A percentile compares a stretch with the other conserved stretches of the same genome.
phyloP scores from a whole-genome alignment of 2,888 invertebrate genomes.

The Eilema griseolum region DNA sequence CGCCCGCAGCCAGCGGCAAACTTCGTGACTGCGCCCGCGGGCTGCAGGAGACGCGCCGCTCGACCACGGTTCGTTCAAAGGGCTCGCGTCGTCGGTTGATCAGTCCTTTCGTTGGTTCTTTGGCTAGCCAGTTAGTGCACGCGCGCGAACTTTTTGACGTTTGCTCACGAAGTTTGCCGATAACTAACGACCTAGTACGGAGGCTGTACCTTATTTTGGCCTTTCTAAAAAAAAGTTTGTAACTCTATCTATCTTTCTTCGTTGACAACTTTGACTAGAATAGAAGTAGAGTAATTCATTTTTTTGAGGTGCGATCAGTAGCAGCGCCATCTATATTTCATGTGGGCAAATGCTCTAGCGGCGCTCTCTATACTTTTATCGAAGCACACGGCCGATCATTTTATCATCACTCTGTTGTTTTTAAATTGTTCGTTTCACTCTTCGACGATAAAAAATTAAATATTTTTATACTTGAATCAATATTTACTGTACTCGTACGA shows the following conservation, averaged over 20 bases:
- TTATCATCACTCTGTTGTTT: neutral
- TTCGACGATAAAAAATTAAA: neutral
- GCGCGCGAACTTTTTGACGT: too few relatives aligned
- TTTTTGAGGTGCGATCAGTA: neutral
- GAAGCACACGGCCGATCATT: neutral
- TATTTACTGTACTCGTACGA: slow-evolving; percentile 5
- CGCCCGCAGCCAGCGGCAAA: too few relatives aligned
- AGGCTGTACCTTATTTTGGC: neutral
- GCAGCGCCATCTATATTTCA: neutral
- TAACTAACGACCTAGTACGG: neutral
- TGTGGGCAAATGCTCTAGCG: neutral
- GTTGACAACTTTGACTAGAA: neutral
- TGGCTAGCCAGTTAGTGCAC: too few relatives aligned
- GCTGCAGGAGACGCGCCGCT: too few relatives aligned
- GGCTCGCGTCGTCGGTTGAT: slow-evolving; percentile 32
- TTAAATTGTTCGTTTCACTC: neutral
- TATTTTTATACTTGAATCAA: slow-evolving; percentile 3
- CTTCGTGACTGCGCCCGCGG: too few relatives aligned
- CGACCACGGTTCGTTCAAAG: too few relatives aligned
- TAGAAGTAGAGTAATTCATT: neutral
- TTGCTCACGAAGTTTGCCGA: too few relatives aligned
- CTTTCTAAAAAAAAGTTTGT: neutral
- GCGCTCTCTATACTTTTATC: neutral
- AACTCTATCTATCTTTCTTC: neutral
- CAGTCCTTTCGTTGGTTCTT: too few relatives aligned